These are phyloP conservation scores for Smutsia gigantea DNA, from an alignment of 2,797 vertebrate genomes.

Conservation along the genomic window DNA sequence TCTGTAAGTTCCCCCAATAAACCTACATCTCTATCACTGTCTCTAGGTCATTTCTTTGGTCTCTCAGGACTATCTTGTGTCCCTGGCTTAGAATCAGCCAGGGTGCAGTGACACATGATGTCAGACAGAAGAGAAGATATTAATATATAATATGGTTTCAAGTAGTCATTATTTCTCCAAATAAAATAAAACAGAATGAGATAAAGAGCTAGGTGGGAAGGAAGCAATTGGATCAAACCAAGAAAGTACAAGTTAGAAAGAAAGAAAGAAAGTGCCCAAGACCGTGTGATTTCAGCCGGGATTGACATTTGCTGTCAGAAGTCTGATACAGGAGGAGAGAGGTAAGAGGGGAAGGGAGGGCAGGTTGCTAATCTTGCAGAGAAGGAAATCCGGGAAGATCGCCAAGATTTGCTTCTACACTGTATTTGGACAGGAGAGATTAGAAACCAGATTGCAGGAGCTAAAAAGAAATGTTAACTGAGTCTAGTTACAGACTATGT, in stretches of 20 bases:
- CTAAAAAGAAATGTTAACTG: conserved; percentile 39
- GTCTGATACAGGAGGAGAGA: neutral
- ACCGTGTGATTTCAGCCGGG: neutral
- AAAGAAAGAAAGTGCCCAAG: neutral
- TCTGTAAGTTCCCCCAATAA: no score
- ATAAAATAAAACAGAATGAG: neutral
- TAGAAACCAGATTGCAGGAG: neutral
- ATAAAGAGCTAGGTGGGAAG: neutral
- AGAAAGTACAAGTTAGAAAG: neutral
- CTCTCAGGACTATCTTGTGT: no score
- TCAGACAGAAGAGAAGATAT: conserved; percentile 21
- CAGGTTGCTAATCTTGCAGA: neutral
- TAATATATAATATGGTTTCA: neutral
- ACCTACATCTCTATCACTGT: no score
- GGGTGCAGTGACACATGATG: neutral
- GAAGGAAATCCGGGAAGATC: neutral
- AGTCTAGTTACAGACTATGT: neutral
- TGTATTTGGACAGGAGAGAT: neutral
- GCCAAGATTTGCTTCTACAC: neutral
- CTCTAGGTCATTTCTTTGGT: no score
- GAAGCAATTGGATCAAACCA: neutral
- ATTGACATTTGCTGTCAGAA: neutral
- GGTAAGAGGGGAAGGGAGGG: neutral
- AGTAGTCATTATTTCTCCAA: neutral
- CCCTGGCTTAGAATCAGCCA: no score